phyloP scores from a whole-genome alignment of 2,113 vertebrate species.

The Ovis aries region DNA sequence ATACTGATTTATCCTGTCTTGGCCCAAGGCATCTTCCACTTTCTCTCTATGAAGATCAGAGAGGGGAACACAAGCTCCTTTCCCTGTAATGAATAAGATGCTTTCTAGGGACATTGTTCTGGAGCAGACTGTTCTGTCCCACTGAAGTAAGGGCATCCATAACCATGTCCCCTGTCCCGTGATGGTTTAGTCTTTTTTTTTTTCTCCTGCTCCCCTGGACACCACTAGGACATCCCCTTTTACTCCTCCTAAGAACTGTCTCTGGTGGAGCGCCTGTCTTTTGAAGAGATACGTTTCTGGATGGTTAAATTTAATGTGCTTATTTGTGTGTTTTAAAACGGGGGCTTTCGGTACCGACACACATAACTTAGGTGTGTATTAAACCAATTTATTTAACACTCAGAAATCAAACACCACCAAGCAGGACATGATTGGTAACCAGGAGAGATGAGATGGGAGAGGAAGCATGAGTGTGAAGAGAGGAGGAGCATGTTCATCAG shows the following conservation, averaged over 20 bases:
- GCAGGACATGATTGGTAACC: not conserved
- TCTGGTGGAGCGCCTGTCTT: not conserved
- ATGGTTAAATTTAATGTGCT: not conserved
- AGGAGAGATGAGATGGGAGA: not conserved
- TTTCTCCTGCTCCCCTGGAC: not conserved
- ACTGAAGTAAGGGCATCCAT: not conserved
- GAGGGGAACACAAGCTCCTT: not conserved
- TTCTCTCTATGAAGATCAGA: not conserved
- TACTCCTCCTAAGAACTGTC: not conserved
- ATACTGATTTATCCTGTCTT: not conserved
- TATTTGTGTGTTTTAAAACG: not conserved
- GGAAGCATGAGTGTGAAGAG: rapidly evolving
- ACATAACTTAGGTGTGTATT: not conserved
- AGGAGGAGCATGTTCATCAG: rapidly evolving
- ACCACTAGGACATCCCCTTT: not conserved
- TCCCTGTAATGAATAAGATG: not conserved
- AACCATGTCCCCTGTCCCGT: rapidly evolving
- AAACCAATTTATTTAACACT: not conserved
- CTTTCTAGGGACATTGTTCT: not conserved
- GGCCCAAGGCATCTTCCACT: not conserved
- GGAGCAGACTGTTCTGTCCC: not conserved
- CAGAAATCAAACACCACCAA: not conserved
- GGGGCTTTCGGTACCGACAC: not conserved
- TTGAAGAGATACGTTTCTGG: not conserved
- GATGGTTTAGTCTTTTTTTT: not conserved